Percentiles rank a stretch among this genome's conserved stretches.
These are phyloP conservation scores for Samia ricini DNA, from an alignment of 1,140 invertebrate species.

Conservation along the genomic window DNA sequence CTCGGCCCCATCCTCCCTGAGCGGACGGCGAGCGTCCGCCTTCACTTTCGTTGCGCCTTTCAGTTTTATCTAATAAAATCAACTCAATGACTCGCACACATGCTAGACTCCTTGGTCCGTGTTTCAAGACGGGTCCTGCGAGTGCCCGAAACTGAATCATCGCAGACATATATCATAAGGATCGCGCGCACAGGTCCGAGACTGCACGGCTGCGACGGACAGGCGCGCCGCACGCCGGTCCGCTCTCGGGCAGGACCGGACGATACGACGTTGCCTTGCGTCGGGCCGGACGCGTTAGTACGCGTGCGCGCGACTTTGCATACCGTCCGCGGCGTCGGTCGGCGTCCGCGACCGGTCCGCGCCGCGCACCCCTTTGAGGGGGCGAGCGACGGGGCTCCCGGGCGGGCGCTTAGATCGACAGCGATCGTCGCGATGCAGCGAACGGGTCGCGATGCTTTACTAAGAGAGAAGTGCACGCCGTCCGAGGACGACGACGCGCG, in stretches of 20 bases:
- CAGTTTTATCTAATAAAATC: constrained; percentile 69
- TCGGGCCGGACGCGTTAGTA: constrained; percentile 45
- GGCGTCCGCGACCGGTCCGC: constrained; percentile 36
- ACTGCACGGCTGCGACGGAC: constrained; percentile 64
- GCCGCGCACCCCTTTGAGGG: constrained; percentile 28
- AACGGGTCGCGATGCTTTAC: constrained; percentile 60
- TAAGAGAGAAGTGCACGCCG: constrained; percentile 67
- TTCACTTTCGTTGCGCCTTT: constrained; percentile 83
- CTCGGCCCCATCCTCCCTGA: constrained; percentile 72
- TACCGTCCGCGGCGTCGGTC: constrained; percentile 47
- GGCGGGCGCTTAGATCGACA: constrained; percentile 46
- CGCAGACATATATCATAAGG: constrained; percentile 68
- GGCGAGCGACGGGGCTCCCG: constrained; percentile 35
- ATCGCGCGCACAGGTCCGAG: constrained; percentile 65
- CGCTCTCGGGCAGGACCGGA: constrained; percentile 62
- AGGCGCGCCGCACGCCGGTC: constrained; percentile 47
- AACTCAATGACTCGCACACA: constrained; percentile 86
- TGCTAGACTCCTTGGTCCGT: constrained; percentile 95
- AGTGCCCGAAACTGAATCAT: constrained; percentile 80
- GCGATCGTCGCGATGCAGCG: too few species aligned
- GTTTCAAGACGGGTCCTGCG: constrained; percentile 85
- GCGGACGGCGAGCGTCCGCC: constrained; percentile 73
- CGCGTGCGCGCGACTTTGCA: constrained; percentile 65
- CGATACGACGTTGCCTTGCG: constrained; percentile 42
- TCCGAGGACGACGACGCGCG: constrained; percentile 52